Base-by-base conservation (phyloP, 2,797 vertebrate species). In the Apogon talboti region DNA sequence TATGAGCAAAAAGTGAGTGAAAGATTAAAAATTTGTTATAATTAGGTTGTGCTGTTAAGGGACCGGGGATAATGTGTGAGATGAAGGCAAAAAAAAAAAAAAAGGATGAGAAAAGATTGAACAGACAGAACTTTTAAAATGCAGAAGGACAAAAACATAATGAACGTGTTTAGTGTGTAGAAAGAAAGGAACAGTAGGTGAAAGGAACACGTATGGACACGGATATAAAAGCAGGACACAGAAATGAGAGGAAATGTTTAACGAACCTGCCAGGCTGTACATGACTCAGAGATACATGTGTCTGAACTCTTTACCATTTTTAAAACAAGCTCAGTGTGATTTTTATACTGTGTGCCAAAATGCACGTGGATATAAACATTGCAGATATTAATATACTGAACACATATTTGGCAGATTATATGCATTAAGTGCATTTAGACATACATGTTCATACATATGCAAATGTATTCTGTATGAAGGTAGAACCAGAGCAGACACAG, bases 1-100 rank as follows among this genome's bases (percentile, higher is more conserved):
- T 81, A 59, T 35, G 35, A 70, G 67, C 45, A 62, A 87, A 83
- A 88, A 72, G 48, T 69, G 66, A 84, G 69, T 21, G 63, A 86
- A 87, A 89, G 80, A 87, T 89, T 86, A 78, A 81, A 19, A 70
- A 71, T 79, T 24, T 74, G 40, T 79, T 79, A 79, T 88, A 89
- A 90, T 90, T 86, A 81, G 76, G 78, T 81, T 83, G 71, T 53
- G 62, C 75, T 79, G 75, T 80, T 74, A 75, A 81, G 78, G 81
- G 79, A 86, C 71, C 54, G 28, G 69, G 43, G 53, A 87, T 79
- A 84, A 81, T 51, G 53, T 74, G 51, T 38, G 3, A 66, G 65
- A 73, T 66, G 37, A 55, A 58, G 45, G n/a, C 18, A 42, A 65
- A 56, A 42, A 66, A 59, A 71, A 76, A 67, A 42, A 66, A 59